Evolutionary conservation across 2,113 vertebrate species (phyloP).

Genomic region (Haemorhous mexicanus): DNA sequence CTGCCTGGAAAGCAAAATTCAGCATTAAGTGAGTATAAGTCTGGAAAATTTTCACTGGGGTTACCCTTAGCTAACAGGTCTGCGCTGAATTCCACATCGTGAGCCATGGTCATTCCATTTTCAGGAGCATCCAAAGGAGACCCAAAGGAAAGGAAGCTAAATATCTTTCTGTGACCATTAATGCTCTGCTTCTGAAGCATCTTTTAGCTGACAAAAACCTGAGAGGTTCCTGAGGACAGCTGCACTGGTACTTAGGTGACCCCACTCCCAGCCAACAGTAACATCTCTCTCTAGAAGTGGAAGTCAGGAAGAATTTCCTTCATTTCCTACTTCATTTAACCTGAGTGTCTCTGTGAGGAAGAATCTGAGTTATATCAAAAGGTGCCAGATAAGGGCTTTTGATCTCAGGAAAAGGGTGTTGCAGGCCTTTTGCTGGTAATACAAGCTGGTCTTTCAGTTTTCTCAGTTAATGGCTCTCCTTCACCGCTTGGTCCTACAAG

Average conservation of each 20-base stretch:
- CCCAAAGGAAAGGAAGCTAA: not conserved
- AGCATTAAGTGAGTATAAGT: not conserved
- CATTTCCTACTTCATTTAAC: not conserved
- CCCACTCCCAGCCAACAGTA: not conserved
- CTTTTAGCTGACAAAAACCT: not conserved
- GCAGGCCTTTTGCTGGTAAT: not conserved
- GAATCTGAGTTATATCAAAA: not conserved
- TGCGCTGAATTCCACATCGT: not conserved
- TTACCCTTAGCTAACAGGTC: not conserved
- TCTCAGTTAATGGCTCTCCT: not conserved
- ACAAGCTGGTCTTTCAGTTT: not conserved
- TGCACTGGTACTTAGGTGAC: not conserved
- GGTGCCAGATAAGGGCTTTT: not conserved
- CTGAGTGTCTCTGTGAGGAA: not conserved
- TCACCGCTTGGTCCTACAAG: not conserved
- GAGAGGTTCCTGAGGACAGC: not conserved
- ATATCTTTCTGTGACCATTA: not conserved
- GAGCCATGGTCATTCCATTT: not conserved
- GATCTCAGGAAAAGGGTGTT: not conserved
- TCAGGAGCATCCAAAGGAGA: not conserved
- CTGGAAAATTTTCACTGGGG: not conserved
- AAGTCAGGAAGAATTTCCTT: not conserved
- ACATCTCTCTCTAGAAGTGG: not conserved
- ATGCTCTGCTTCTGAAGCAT: not conserved
- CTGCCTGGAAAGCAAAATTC: not conserved